Percentiles rank a stretch among this genome's conserved stretches.
phyloP scores from a whole-genome alignment of 1,140 invertebrate genomes.

The Copidosoma floridanum region DNA sequence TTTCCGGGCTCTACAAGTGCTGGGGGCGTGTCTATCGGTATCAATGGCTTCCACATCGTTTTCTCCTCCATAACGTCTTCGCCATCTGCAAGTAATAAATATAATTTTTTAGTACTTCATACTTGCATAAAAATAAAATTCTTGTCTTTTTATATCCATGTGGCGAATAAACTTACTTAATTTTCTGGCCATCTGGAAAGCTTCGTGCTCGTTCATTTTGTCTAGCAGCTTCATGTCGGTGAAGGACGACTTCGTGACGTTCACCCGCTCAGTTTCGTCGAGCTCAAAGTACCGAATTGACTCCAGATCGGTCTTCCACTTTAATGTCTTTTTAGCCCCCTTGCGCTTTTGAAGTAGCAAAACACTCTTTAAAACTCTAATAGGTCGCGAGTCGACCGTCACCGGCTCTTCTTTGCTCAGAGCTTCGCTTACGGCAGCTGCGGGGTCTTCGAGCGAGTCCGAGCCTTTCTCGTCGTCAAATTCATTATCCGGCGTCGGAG shows the following conservation, averaged over 20 bases:
- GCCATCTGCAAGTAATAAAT: constrained; percentile 45
- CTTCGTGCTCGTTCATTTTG: constrained; percentile 79
- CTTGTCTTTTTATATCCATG: neutral
- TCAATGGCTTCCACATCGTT: constrained; percentile 68
- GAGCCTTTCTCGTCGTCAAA: constrained; percentile 33
- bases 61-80: constrained; percentile 80
- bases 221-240: constrained; percentile 91
- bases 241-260: constrained; percentile 90
- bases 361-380: constrained; percentile 62
- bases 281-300: constrained; percentile 86
- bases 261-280: constrained; percentile 91
- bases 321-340: constrained; percentile 79
- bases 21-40: constrained; percentile 67
- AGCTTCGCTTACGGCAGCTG: constrained; percentile 29
- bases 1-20: constrained; percentile 69
- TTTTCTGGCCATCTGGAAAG: constrained; percentile 75
- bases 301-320: constrained; percentile 80
- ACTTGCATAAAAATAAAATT: constrained; percentile 15
- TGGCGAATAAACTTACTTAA: constrained; percentile 56
- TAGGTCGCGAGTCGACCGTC: constrained; percentile 38
- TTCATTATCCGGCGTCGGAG: constrained; percentile 42
- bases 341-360: constrained; percentile 68
- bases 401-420: constrained; percentile 31
- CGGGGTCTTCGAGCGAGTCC: constrained; percentile 36
- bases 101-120: too few species aligned